phyloP scores from a whole-genome alignment of 1,140 invertebrate species.

The Marisa cornuarietis region DNA sequence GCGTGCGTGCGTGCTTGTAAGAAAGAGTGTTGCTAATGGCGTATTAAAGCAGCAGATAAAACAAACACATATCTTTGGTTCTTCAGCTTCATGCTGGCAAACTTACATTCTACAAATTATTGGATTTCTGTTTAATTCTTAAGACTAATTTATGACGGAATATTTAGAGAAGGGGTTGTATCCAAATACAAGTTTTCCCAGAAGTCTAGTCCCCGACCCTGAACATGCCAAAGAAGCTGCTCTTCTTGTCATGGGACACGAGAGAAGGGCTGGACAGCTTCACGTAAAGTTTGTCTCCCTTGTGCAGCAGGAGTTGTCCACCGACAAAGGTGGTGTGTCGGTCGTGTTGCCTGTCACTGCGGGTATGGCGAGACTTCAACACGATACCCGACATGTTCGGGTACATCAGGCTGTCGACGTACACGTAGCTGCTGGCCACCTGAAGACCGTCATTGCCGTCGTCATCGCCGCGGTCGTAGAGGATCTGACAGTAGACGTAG shows the following conservation, averaged over 20 bases:
- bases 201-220: conserved; percentile 10
- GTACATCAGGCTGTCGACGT: conserved; percentile 5
- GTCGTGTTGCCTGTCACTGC: not conserved
- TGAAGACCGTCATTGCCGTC: not conserved
- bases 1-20: no score
- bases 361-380: conserved; percentile 10
- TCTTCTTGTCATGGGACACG: conserved; percentile 14
- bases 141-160: no score
- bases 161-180: no score
- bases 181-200: no score
- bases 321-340: conserved; percentile 22
- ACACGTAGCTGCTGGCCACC: conserved; percentile 15
- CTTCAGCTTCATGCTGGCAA: no score
- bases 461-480: conserved; percentile 1
- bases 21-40: no score
- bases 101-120: no score
- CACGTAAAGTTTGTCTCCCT: conserved; percentile 11
- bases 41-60: no score
- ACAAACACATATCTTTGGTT: no score
- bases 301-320: conserved; percentile 16
- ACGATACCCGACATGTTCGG: conserved; percentile 12
- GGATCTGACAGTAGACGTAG: conserved; percentile 25
- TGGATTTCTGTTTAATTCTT: no score
- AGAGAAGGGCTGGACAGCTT: not conserved
- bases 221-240: conserved; percentile 22